Base-by-base conservation (phyloP, 1,140 invertebrate genomes). In the Yoshiicerus persimilis region DNA sequence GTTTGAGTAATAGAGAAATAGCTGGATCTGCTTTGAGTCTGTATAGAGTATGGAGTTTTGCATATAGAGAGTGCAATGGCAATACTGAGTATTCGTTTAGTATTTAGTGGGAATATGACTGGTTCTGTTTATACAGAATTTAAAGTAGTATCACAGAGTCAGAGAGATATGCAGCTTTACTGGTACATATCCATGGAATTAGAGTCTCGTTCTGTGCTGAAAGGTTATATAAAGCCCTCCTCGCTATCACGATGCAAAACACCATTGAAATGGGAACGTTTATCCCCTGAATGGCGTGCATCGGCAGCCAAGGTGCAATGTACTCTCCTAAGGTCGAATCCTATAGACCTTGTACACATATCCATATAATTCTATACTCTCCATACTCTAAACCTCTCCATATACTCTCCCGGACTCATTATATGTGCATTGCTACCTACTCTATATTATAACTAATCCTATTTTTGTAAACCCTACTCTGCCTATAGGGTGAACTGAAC, bases 271-370 rank as follows among this genome's bases (percentile, higher is more conserved):
- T 56, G 47, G 47, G 47, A 56, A 56, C 47, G 47, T 56, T 56
- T 56, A 56, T 56, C 47, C 47, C 47, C 66, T 70, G 66, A 30
- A 30, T 70, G 66, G 66, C 66, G 66, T 70, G 66, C 66, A 70
- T 70, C 66, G 66, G 25, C 13, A 34, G 75, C 27, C 75, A 80
- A 80, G 75, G 75, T 80, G 75, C 75, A 80, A 80, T 80, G 75
- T 80, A 80, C 75, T 80, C 75, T 80, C 20, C 32, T 80, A 80
- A 80, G 75, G 75, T 80, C 75, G 75, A 80, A 80, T 80, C 23
- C 75, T 80, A 80, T 80, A 80, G 30, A 30, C 25, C 66, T 30
- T 36, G 30, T 36, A 80, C 34, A 36, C 38, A 80, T 30, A 38
- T 80, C 30, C 30, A 32, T 25, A 16, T 27, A 70, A 30, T 70